phyloP scores from a whole-genome alignment of 2,113 vertebrate genomes.

The Phyllostomus discolor region DNA sequence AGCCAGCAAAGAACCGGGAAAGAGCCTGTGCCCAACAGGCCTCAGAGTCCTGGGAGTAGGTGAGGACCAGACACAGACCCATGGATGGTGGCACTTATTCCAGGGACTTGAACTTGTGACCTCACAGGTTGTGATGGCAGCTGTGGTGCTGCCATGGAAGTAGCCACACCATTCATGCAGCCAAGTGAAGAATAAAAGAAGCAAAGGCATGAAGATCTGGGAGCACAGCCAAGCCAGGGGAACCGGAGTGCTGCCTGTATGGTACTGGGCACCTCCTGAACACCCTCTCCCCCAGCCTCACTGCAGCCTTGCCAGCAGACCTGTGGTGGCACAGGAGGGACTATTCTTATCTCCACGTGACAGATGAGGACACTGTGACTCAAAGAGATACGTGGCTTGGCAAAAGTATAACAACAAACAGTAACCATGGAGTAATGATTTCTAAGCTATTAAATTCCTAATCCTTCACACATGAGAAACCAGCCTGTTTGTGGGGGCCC shows the following conservation, averaged over 20 bases:
- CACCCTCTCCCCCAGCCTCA: not conserved
- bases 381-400: not conserved
- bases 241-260: not conserved
- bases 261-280: no score
- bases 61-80: not conserved
- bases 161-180: not conserved
- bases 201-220: not conserved
- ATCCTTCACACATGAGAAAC: not conserved
- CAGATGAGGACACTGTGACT: constrained; percentile 26
- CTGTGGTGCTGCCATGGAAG: not conserved
- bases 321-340: not conserved
- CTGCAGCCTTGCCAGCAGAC: not conserved
- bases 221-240: no score
- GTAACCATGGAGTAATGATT: not conserved
- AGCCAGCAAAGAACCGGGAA: not conserved
- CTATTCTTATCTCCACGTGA: not conserved
- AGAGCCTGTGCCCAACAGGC: not conserved
- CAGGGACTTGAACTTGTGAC: not conserved
- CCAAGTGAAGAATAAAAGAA: not conserved
- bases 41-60: not conserved
- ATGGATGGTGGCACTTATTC: not conserved
- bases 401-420: constrained; percentile 16
- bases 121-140: not conserved
- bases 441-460: constrained; percentile 31
- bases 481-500: not conserved